Evolutionary conservation across 2,113 vertebrate species (phyloP), one percentile per base, ranked within the genome.

Genomic region (Sinocyclocheilus anophthalmus): DNA sequence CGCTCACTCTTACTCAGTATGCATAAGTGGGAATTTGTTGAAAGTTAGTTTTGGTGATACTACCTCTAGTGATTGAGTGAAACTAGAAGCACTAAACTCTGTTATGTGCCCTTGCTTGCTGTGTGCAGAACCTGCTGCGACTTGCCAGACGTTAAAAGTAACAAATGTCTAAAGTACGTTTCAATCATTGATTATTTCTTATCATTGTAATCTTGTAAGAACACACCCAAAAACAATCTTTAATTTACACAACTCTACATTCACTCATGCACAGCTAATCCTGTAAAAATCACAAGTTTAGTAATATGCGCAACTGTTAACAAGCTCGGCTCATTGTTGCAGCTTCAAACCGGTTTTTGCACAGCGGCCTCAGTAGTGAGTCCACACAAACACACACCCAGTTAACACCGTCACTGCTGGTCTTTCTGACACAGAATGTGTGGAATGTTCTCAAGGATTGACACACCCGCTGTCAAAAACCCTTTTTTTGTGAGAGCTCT

Each of bases 401-500:
- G 81, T 72, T 81, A 6, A 24, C 13, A 24, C 75, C 13, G 3
- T 85, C 48, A 24, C 9, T 76, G 14, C n/a, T 65, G 81, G 14
- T 26, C 30, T 48, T 72, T 57, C 42, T 84, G 30, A 9, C 37
- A 84, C 14, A 81, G 86, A 88, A 93, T 92, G 90, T 76, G 18
- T 26, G 73, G 88, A 89, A 90, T 93, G 90, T 86, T 39, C 18
- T 14, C 1, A 57, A 84, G 69, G 69, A 20, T 7, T 57, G 18
- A 42, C 61, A 85, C 87, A 80, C 89, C 87, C 90, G 78, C 26
- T 24, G 42, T 76, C 22, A 65, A 61, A 53, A 70, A 82, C 48
- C 20, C 75, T 81, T 22, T 4, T 57, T 39, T 10, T 76, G 12
- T 16, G 14, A 55, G n/a, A 48, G 45, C 57, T 65, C 45, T 53